Conservation (phyloP, 2,888 invertebrate genomes). For the Mesorhabditis sp. region DNA sequence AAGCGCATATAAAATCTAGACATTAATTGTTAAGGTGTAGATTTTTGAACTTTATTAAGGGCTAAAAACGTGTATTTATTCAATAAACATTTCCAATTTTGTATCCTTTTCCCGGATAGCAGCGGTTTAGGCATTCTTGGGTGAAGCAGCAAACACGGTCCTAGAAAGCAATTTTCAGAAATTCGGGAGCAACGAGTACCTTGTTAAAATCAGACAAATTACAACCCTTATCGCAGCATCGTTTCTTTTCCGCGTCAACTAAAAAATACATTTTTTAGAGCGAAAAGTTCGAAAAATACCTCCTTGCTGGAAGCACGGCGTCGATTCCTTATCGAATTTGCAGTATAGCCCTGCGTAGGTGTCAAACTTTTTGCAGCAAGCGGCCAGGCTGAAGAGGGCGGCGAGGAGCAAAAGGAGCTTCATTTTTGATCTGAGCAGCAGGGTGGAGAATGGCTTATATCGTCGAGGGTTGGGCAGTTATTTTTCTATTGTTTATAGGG, state of each 20-base stretch:
- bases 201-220: too few relatives aligned
- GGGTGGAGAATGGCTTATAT: too few relatives aligned
- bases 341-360: slow-evolving; percentile 34
- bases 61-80: background rate
- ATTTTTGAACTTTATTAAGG: too few relatives aligned
- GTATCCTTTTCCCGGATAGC: slow-evolving; percentile 50
- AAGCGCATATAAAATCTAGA: too few relatives aligned
- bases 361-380: slow-evolving; percentile 26
- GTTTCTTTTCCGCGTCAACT: slow-evolving; percentile 17
- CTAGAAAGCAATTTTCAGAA: slow-evolving; percentile 18
- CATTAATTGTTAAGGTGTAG: too few relatives aligned
- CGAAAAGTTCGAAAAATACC: slow-evolving; percentile 10
- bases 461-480: too few relatives aligned
- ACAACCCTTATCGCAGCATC: slow-evolving; percentile 12
- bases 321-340: slow-evolving; percentile 27
- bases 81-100: slow-evolving; percentile 47
- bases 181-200: background rate
- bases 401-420: slow-evolving; percentile 10
- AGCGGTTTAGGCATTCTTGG: slow-evolving; percentile 42
- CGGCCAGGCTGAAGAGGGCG: background rate
- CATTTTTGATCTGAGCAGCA: slow-evolving; percentile 5
- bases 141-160: slow-evolving; percentile 47
- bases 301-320: slow-evolving; percentile 24
- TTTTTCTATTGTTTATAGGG: too few relatives aligned
- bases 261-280: slow-evolving; percentile 8